A percentile compares a stretch with the other conserved stretches of the same genome.
These are phyloP conservation scores for Paralvinella palmiformis DNA, from an alignment of 1,140 invertebrate species.

Conservation along the genomic window DNA sequence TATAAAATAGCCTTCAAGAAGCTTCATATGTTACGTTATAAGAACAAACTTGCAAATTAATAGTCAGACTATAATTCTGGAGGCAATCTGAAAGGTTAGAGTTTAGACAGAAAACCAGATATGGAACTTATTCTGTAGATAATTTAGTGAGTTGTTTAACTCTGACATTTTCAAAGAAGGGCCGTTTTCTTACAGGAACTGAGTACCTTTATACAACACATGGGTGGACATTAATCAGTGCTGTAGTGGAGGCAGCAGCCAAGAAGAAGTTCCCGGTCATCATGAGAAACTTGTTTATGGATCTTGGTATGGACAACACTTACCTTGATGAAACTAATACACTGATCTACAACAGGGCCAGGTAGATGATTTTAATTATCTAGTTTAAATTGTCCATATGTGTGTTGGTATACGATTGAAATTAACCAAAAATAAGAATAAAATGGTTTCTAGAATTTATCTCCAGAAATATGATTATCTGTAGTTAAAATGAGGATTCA, in stretches of 20 bases:
- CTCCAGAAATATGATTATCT: too few species aligned
- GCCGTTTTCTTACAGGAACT: conserved; percentile 40
- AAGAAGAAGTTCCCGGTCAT: conserved; percentile 51
- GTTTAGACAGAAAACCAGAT: conserved; percentile 9
- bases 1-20: neutral
- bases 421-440: neutral
- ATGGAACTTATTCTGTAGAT: neutral
- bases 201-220: conserved; percentile 59
- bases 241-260: conserved; percentile 55
- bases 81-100: conserved; percentile 8
- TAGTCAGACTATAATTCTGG: conserved; percentile 11
- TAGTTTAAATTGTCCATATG: too few species aligned
- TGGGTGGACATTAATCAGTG: conserved; percentile 59
- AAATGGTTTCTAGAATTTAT: neutral
- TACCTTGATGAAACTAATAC: conserved; percentile 55
- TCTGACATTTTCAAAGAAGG: neutral
- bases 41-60: conserved; percentile 7
- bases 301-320: conserved; percentile 56
- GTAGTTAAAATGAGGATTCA: too few species aligned
- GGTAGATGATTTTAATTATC: too few species aligned
- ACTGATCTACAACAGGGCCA: conserved; percentile 56
- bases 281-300: conserved; percentile 49
- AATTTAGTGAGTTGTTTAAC: neutral
- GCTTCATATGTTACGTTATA: conserved; percentile 2
- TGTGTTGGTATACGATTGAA: too few species aligned